Percentiles rank a stretch among this genome's conserved stretches.
These are phyloP conservation scores for Mesorhabditis spiculigera DNA, from an alignment of 2,888 invertebrate genomes.

Conservation along the genomic window DNA sequence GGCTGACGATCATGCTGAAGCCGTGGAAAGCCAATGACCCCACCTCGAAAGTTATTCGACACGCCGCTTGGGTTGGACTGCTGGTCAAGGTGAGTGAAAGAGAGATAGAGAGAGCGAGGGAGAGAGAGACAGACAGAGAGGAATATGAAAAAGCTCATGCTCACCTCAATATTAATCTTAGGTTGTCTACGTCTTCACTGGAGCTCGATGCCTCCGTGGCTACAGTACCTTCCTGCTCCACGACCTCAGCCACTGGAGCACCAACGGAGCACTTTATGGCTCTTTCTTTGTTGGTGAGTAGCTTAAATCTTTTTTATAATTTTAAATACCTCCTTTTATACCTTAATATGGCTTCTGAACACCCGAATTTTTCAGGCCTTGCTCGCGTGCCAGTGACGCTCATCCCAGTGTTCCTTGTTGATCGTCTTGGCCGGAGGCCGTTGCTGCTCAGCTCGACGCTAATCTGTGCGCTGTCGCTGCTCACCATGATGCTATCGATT, in stretches of 20 bases:
- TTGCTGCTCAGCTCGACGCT: conserved; percentile 23
- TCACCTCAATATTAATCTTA: conserved; percentile 6
- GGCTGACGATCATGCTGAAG: conserved; percentile 23
- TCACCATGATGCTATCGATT: conserved; percentile 21
- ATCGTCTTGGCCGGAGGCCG: conserved; percentile 30
- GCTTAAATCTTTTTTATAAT: neutral
- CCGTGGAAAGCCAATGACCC: conserved; percentile 27
- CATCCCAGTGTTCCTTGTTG: conserved; percentile 33
- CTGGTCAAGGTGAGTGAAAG: conserved; percentile 21
- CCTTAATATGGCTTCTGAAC: neutral
- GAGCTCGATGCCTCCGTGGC: conserved; percentile 28
- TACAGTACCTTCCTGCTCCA: conserved; percentile 29
- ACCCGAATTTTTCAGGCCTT: conserved; percentile 14
- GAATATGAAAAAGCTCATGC: neutral
- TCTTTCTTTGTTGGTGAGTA: conserved; percentile 21
- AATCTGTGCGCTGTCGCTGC: conserved; percentile 18
- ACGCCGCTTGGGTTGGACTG: conserved; percentile 28
- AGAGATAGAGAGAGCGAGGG: neutral
- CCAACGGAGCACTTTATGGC: conserved; percentile 18
- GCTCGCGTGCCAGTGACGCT: conserved; percentile 33
- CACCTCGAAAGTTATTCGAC: conserved; percentile 20
- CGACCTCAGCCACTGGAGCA: conserved; percentile 20
- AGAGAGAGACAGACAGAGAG: neutral
- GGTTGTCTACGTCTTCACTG: conserved; percentile 35
- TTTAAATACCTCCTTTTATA: neutral